phyloP scores from a whole-genome alignment of 2,888 invertebrate genomes.

The Troides helena region DNA sequence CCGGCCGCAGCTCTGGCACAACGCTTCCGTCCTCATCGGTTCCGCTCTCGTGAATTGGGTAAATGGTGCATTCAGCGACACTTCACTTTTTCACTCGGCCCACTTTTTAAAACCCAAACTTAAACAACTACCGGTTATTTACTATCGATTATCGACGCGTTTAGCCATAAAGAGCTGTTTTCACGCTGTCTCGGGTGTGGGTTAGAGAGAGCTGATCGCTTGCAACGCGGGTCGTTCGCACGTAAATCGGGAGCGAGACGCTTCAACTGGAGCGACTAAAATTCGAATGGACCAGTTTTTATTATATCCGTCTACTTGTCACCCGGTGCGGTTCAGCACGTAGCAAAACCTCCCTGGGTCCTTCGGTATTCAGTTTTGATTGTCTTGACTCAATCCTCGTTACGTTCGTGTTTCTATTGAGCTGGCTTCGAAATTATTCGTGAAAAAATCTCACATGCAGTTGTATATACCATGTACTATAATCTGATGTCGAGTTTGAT shows the following conservation, averaged over 20 bases:
- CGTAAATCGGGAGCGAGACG: conserved; percentile 72
- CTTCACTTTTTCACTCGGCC: conserved; percentile 73
- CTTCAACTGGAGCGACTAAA: conserved; percentile 72
- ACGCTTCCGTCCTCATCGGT: conserved; percentile 70
- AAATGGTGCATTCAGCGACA: conserved; percentile 76
- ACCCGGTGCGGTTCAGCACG: conserved; percentile 48
- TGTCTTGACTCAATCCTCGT: background rate
- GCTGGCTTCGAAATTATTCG: conserved; percentile 21
- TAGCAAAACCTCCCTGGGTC: conserved; percentile 47
- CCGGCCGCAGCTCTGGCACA: conserved; percentile 56
- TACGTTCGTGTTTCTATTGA: background rate
- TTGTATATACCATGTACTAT: conserved; percentile 9
- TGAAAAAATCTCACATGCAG: conserved; percentile 12
- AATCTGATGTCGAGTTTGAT: conserved; percentile 13
- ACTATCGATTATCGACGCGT: conserved; percentile 61
- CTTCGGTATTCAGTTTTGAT: conserved; percentile 9
- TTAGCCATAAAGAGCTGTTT: conserved; percentile 62
- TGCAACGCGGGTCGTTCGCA: conserved; percentile 66
- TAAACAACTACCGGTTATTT: conserved; percentile 54
- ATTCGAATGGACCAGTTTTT: conserved; percentile 64
- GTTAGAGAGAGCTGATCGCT: conserved; percentile 59
- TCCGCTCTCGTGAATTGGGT: conserved; percentile 78
- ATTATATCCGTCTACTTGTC: conserved; percentile 46
- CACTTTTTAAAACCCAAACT: conserved; percentile 47
- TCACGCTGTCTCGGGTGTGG: conserved; percentile 53